These are phyloP conservation scores for Pterostichus madidus DNA, from an alignment of 2,888 invertebrate species.

Conservation along the genomic window DNA sequence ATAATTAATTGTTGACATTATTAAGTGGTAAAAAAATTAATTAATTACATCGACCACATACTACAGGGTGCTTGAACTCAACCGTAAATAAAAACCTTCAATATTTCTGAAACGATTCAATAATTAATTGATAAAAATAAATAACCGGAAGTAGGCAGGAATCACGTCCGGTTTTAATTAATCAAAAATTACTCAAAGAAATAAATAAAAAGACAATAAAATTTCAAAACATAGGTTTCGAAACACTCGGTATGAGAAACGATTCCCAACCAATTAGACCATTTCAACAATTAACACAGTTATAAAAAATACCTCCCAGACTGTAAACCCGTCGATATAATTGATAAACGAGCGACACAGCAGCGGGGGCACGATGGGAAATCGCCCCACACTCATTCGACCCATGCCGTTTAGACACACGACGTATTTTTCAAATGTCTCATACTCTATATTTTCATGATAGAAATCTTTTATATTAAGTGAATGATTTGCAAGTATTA, in stretches of 20 bases:
- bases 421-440: neutral
- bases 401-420: neutral
- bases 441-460: neutral
- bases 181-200: slow-evolving; percentile 51
- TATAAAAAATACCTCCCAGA: slow-evolving; percentile 67
- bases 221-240: slow-evolving; percentile 58
- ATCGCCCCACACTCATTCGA: neutral
- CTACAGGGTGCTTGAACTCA: slow-evolving; percentile 49
- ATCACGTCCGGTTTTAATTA: slow-evolving; percentile 51
- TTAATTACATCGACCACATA: slow-evolving; percentile 14
- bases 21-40: slow-evolving; percentile 59
- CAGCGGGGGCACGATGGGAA: neutral
- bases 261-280: slow-evolving; percentile 65
- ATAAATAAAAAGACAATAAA: slow-evolving; percentile 59
- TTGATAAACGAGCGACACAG: slow-evolving; percentile 59
- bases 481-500: too few relatives aligned
- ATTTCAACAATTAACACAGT: slow-evolving; percentile 63
- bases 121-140: slow-evolving; percentile 49
- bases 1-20: slow-evolving; percentile 66
- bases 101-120: slow-evolving; percentile 34
- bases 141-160: slow-evolving; percentile 36
- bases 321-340: slow-evolving; percentile 56
- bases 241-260: slow-evolving; percentile 60
- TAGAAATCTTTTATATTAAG: too few relatives aligned
- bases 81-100: slow-evolving; percentile 36